Base-by-base conservation (phyloP, 1,140 invertebrate genomes). In the Drosophila pandora region DNA sequence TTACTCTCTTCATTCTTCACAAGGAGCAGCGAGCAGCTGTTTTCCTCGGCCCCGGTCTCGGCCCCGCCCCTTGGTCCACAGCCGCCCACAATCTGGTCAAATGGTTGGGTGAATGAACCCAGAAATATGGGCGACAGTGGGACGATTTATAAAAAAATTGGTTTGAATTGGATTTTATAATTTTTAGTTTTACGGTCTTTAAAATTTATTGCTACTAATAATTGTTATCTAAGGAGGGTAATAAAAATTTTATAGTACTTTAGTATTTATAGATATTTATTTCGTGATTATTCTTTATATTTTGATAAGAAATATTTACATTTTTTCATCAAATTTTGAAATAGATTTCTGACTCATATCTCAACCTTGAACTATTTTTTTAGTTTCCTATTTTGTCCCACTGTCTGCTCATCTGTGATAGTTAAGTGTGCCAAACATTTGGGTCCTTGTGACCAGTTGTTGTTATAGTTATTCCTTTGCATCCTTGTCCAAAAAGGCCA, bases 61-160 rank as follows among this genome's bases (percentile, higher is more conserved):
- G 3, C 43, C 21, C 43, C 43, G 17, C 37, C 37, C 43, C 8
- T n/a, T 12, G 43, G 43, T 45, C 13, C 8, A n/a, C 7, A 10
- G 17, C 22, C 59, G 48, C 37, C 50, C 50, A 62, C 59, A 54
- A 62, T 54, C 12, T 49, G 49, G 30, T 53, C 60, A 23, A 59
- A 50, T 69, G 81, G 83, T 84, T 84, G 82, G 81, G 82, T 84
- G 81, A 84, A 84, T 77, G 81, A 84, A 84, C 81, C 77, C 56
- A 55, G 65, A 56, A 34, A 63, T 62, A 59, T 58, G 67, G 62
- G 52, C 22, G 47, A 21, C 32, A 32, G 32, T 49, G 62, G 45
- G 62, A 13, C 37, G 60, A 39, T 71, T 45, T 50, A 57, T 55
- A 67, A 73, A 56, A 58, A 49, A 37, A 55, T 34, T 2, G 8